Conservation (phyloP, 2,113 vertebrate genomes). For the Brachyhypopomus gauderio region DNA sequence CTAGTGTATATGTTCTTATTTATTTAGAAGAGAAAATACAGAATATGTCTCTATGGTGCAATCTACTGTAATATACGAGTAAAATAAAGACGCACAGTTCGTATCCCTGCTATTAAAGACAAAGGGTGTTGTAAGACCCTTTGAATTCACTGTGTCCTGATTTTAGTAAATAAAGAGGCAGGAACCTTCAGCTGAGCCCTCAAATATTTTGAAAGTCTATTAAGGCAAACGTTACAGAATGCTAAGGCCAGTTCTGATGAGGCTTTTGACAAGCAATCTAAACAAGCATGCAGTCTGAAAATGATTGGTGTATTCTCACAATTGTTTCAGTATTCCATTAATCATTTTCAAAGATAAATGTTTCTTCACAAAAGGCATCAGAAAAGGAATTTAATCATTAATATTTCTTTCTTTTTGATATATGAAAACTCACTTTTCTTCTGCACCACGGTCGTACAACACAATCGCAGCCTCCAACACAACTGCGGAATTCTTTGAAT, state of each 20-base stretch:
- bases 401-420: not conserved
- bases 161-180: constrained; percentile 29
- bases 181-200: constrained; percentile 30
- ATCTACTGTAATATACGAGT: not conserved
- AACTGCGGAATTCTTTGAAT: not conserved
- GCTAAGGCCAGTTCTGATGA: constrained; percentile 6
- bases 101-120: not conserved
- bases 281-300: constrained; percentile 11
- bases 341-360: constrained; percentile 14
- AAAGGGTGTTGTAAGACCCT: not conserved
- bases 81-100: not conserved
- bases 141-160: constrained; percentile 12
- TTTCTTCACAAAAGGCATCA: constrained; percentile 6
- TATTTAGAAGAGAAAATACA: not conserved
- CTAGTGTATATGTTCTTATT: not conserved
- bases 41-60: no score
- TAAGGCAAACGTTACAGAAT: not conserved
- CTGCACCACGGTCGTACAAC: not conserved
- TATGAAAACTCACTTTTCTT: not conserved
- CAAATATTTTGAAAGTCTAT: constrained; percentile 1
- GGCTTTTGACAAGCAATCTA: not conserved
- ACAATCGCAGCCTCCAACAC: not conserved
- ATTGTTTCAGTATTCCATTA: constrained; percentile 9
- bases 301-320: not conserved
- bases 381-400: constrained; percentile 14